Conservation (phyloP, 2,797 vertebrate species). For the Neoniphon sammara region DNA sequence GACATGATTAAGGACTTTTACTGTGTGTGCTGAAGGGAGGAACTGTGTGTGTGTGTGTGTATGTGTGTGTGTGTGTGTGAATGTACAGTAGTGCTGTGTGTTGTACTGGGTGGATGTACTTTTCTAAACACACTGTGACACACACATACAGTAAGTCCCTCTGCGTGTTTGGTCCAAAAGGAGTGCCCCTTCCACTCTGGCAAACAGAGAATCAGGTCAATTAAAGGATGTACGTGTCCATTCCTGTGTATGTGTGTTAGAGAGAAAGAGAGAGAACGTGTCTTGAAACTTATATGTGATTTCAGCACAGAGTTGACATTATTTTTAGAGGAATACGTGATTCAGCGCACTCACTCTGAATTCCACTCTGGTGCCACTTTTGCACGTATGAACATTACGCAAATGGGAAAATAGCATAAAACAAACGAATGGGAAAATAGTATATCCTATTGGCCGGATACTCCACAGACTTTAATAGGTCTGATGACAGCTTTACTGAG, state of each 20-base stretch:
- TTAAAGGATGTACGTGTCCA: conserved; percentile 52
- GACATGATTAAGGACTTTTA: conserved; percentile 66
- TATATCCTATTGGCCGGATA: conserved; percentile 65
- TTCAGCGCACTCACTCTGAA: conserved; percentile 33
- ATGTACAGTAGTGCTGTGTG: conserved; percentile 22
- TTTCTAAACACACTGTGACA: conserved; percentile 70
- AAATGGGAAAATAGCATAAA: conserved; percentile 48
- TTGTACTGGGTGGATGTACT: conserved; percentile 71
- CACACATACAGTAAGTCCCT: conserved; percentile 34
- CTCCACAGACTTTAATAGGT: conserved; percentile 68
- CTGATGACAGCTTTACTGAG: conserved; percentile 82
- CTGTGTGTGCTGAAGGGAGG: conserved; percentile 57
- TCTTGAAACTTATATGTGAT: conserved; percentile 30
- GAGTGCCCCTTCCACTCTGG: conserved; percentile 50
- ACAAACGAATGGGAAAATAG: conserved; percentile 56
- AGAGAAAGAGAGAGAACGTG: background rate
- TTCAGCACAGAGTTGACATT: conserved; percentile 41
- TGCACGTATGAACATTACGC: conserved; percentile 49
- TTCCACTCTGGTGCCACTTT: conserved; percentile 18
- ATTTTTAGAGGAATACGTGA: conserved; percentile 59
- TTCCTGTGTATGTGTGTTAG: conserved; percentile 20
- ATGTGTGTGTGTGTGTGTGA: conserved; percentile 59
- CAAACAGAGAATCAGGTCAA: conserved; percentile 59
- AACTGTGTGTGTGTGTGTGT: conserved; percentile 62
- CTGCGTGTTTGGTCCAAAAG: conserved; percentile 52